Conservation (phyloP, 2,797 vertebrate genomes). For the Podarcis lilfordi region DNA sequence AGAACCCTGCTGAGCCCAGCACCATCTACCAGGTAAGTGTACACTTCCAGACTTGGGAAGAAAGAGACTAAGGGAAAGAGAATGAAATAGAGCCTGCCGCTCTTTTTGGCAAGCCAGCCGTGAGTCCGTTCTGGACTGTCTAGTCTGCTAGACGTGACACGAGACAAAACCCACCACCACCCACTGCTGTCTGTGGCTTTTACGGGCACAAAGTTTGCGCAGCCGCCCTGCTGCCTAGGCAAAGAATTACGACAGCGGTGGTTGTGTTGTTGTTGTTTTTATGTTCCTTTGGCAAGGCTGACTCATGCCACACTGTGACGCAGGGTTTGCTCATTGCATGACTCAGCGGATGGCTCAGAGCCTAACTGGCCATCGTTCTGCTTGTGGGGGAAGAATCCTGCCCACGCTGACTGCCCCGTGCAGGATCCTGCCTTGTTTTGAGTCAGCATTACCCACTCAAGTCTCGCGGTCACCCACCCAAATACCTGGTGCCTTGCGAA, state of each 20-base stretch:
- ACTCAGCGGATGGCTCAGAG: background rate
- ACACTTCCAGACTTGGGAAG: no score
- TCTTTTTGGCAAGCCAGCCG: background rate
- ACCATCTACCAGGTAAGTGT: background rate
- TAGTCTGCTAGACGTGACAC: no score
- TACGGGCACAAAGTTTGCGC: no score
- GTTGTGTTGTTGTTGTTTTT: no score
- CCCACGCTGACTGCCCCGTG: background rate
- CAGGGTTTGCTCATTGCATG: background rate
- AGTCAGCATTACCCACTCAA: background rate
- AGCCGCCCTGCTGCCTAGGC: background rate
- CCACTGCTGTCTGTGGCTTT: no score
- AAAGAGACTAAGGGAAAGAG: background rate
- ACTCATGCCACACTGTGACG: background rate
- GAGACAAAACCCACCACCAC: no score
- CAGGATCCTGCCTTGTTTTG: background rate
- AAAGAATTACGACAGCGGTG: background rate
- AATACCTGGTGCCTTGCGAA: no score
- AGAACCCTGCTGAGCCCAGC: background rate
- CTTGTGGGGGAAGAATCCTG: background rate
- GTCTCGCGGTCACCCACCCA: no score
- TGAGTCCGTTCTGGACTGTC: no score
- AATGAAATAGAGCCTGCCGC: no score
- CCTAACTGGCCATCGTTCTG: background rate
- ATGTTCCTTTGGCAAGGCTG: background rate